Conservation (phyloP, 64 coral and sea anemone species). For the Acropora tenuis region DNA sequence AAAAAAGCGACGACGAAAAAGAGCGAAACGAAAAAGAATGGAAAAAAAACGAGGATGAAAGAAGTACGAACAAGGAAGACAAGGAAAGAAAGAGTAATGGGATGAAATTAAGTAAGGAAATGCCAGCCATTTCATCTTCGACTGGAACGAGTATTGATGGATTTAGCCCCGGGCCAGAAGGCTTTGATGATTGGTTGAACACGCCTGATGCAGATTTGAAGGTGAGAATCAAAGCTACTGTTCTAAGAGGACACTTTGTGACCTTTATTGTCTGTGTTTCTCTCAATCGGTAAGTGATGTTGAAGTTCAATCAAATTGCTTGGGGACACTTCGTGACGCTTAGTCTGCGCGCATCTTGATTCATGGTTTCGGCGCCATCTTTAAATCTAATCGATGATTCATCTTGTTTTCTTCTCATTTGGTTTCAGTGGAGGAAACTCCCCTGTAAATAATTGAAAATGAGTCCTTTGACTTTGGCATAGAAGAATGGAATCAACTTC, state of each 20-base stretch:
- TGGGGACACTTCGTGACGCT: no score
- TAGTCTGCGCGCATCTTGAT: no score
- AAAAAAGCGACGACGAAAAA: constrained; percentile 19
- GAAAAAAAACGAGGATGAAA: constrained; percentile 25
- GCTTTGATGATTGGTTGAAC: constrained; percentile 86
- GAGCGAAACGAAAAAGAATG: not conserved
- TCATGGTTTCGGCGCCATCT: no score
- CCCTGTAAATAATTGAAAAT: not conserved
- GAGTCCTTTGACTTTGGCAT: not conserved
- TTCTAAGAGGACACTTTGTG: no score
- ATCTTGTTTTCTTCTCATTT: not conserved
- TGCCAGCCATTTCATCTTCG: not conserved
- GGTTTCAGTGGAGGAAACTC: not conserved
- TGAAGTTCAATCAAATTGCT: no score
- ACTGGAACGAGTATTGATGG: not conserved
- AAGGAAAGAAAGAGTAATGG: not conserved
- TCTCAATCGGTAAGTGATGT: no score
- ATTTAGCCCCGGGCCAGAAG: constrained; percentile 34
- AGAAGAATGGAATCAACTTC: no score
- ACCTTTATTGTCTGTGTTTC: no score
- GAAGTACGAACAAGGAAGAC: constrained; percentile 24
- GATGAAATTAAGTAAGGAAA: constrained; percentile 6
- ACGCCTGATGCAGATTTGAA: constrained; percentile 78
- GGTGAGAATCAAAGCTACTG: not conserved
- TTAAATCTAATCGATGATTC: not conserved